A percentile compares a stretch with the other conserved stretches of the same genome.
Conservation (phyloP, 2,888 invertebrate genomes). For the Bruchidius siliquastri region DNA sequence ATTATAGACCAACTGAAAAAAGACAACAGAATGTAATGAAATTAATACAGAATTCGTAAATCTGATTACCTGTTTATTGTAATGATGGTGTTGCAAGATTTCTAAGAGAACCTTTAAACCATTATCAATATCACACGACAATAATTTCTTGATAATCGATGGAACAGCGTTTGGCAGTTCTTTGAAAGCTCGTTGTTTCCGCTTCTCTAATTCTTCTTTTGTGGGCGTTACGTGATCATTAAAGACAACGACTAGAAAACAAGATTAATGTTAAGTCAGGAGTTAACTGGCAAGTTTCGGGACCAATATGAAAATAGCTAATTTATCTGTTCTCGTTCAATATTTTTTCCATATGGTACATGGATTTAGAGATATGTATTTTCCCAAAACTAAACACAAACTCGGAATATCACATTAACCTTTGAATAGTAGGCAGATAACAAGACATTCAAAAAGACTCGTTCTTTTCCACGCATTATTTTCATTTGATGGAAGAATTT, state of each 20-base stretch:
- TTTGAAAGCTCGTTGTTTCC: conserved; percentile 45
- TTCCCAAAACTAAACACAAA: no score
- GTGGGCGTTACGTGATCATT: conserved; percentile 35
- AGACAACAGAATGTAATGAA: conserved; percentile 28
- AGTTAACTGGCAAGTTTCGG: no score
- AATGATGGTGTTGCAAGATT: conserved; percentile 53
- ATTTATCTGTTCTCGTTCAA: no score
- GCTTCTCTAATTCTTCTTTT: conserved; percentile 38
- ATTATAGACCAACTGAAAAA: conserved; percentile 63
- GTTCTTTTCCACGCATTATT: no score
- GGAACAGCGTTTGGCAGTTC: conserved; percentile 45
- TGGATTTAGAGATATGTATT: no score
- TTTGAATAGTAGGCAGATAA: no score
- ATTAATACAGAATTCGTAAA: background rate
- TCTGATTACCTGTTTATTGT: conserved; percentile 54
- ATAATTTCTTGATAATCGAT: conserved; percentile 36
- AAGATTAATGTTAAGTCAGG: no score
- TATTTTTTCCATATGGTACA: no score
- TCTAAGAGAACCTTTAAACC: conserved; percentile 50
- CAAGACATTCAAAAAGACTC: no score
- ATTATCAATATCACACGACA: conserved; percentile 42
- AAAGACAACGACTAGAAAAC: conserved; percentile 42
- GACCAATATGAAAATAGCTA: no score
- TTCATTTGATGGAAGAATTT: no score
- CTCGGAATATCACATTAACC: no score